Conservation (phyloP, 2,888 invertebrate genomes). For the Drosophila sordidula region DNA sequence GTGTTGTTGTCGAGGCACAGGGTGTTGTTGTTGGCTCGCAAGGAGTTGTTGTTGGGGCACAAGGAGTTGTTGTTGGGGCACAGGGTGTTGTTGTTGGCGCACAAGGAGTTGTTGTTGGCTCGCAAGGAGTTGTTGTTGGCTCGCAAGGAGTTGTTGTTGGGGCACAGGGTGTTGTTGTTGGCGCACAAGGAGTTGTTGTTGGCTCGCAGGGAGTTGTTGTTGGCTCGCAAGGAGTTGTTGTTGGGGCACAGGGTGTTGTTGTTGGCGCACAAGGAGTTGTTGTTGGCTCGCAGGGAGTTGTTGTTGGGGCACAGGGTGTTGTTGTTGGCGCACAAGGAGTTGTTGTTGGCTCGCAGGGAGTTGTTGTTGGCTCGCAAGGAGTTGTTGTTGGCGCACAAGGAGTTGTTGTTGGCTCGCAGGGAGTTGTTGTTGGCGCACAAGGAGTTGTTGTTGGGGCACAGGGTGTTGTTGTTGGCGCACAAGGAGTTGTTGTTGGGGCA, state of each 20-base stretch:
- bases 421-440: not conserved
- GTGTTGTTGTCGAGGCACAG: constrained; percentile 3
- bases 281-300: not conserved
- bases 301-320: not conserved
- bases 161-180: constrained; percentile 2
- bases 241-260: constrained; percentile 6
- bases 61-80: not conserved
- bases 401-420: constrained; percentile 9
- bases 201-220: not conserved
- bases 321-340: not conserved
- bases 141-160: constrained; percentile 9
- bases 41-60: not conserved
- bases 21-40: constrained; percentile 1
- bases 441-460: constrained; percentile 6
- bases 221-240: constrained; percentile 6
- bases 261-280: constrained; percentile 2
- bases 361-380: not conserved
- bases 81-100: not conserved
- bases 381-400: constrained; percentile 5
- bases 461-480: constrained; percentile 7
- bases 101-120: constrained; percentile 7
- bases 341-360: not conserved
- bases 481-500: constrained; percentile 2
- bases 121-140: not conserved
- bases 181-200: not conserved